phyloP scores from a whole-genome alignment of 1,140 invertebrate genomes.

The Caenorhabditis remanei region DNA sequence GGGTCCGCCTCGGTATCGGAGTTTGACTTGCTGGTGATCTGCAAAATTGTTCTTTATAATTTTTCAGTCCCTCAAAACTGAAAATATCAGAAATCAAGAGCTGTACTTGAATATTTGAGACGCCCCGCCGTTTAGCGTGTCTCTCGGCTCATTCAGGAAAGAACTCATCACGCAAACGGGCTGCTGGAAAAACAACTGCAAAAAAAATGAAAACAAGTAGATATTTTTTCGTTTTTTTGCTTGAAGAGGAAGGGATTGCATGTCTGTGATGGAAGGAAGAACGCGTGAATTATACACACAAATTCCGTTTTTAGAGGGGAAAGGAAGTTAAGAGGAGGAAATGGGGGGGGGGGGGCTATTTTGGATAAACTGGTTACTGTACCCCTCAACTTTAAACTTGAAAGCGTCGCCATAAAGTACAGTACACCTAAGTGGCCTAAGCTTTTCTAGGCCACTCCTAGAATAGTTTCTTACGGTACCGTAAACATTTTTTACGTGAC shows the following conservation, averaged over 20 bases:
- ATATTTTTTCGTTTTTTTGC: background rate
- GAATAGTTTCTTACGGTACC: no score
- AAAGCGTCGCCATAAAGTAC: no score
- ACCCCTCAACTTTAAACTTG: no score
- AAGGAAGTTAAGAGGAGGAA: no score
- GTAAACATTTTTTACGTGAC: no score
- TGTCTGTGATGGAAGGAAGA: slow-evolving; percentile 6
- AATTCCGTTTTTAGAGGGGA: background rate
- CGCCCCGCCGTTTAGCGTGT: background rate
- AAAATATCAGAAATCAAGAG: no score
- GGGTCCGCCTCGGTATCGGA: slow-evolving; percentile 71
- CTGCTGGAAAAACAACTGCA: slow-evolving; percentile 10
- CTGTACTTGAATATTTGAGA: background rate
- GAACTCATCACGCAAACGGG: no score
- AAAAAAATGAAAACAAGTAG: background rate
- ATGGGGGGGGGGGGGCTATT: background rate
- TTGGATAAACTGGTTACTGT: no score
- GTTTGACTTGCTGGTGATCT: slow-evolving; percentile 71
- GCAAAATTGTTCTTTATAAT: no score
- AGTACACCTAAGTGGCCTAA: no score
- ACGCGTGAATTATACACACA: slow-evolving; percentile 11
- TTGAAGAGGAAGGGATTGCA: background rate
- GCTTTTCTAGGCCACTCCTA: no score
- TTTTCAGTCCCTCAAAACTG: background rate
- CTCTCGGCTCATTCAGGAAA: no score